Evolutionary conservation across 1,140 invertebrate genomes (phyloP).

Genomic region (Hydropsyche tenuis): DNA sequence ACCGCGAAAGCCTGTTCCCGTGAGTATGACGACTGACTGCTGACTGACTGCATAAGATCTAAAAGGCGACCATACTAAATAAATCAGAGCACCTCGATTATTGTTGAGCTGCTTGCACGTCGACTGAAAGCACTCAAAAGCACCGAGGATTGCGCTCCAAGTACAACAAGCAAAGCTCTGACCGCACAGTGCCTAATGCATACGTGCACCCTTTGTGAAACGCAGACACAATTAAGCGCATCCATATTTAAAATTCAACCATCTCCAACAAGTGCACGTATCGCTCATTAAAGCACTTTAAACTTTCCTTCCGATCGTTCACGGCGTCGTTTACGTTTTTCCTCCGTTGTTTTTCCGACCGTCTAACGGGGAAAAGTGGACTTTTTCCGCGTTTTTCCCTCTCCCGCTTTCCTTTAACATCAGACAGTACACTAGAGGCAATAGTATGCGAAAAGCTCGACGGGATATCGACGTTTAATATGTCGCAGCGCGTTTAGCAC

Average conservation of each 20-base stretch:
- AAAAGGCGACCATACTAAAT: neutral
- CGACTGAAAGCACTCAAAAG: too few relatives aligned
- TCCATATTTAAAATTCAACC: too few relatives aligned
- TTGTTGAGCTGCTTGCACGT: neutral
- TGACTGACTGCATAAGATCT: neutral
- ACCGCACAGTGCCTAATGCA: too few relatives aligned
- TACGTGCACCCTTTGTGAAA: too few relatives aligned
- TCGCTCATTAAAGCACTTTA: neutral
- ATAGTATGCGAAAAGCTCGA: neutral
- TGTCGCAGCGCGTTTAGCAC: neutral
- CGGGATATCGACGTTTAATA: constrained; percentile 26
- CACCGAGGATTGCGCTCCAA: too few relatives aligned
- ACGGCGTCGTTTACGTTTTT: neutral
- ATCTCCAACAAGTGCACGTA: neutral
- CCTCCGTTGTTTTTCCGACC: neutral
- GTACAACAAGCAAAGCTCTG: too few relatives aligned
- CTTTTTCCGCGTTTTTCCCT: neutral
- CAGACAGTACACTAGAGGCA: neutral
- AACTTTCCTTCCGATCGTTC: neutral
- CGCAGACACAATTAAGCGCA: too few relatives aligned
- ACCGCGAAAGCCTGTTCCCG: too few relatives aligned
- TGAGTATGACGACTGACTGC: neutral
- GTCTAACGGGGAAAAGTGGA: too few relatives aligned
- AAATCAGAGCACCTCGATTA: constrained; percentile 22
- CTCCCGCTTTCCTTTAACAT: neutral